Percentiles rank a stretch among this genome's conserved stretches.
These are phyloP conservation scores for Charadrius vociferus DNA, from an alignment of 2,113 vertebrate species.

Conservation along the genomic window DNA sequence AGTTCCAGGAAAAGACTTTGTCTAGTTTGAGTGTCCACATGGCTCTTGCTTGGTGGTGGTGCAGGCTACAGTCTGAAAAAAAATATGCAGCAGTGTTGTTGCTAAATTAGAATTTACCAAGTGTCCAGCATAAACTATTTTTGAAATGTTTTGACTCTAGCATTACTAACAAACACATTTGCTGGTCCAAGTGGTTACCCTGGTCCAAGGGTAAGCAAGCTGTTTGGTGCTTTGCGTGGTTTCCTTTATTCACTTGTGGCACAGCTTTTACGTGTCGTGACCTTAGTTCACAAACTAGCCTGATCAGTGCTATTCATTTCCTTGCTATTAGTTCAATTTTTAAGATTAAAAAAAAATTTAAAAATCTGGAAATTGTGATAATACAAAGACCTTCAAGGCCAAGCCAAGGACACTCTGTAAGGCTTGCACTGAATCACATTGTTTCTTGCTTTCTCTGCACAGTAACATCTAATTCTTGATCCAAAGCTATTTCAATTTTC, in stretches of 20 bases:
- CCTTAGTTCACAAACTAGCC: neutral
- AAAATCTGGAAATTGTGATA: neutral
- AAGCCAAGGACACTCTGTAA: neutral
- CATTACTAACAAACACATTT: neutral
- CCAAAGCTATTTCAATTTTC: neutral
- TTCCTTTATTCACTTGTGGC: neutral
- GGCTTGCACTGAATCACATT: neutral
- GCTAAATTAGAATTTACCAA: neutral
- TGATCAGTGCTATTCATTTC: neutral
- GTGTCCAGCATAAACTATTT: neutral
- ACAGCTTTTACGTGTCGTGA: neutral
- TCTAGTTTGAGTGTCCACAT: neutral
- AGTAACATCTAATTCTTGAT: neutral
- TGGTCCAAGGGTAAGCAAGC: neutral
- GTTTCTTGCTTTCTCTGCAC: neutral
- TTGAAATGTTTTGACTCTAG: neutral
- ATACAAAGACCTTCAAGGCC: neutral
- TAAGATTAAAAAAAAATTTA: neutral
- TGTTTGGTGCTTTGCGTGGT: neutral
- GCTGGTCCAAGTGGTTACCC: neutral
- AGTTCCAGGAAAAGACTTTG: constrained; percentile 10
- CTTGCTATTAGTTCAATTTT: neutral
- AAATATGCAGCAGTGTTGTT: neutral
- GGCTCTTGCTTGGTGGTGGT: neutral
- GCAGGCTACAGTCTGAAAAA: neutral